Percentiles rank a stretch among this genome's conserved stretches.
phyloP scores from a whole-genome alignment of 1,140 invertebrate species.

The Drosophila persimilis region DNA sequence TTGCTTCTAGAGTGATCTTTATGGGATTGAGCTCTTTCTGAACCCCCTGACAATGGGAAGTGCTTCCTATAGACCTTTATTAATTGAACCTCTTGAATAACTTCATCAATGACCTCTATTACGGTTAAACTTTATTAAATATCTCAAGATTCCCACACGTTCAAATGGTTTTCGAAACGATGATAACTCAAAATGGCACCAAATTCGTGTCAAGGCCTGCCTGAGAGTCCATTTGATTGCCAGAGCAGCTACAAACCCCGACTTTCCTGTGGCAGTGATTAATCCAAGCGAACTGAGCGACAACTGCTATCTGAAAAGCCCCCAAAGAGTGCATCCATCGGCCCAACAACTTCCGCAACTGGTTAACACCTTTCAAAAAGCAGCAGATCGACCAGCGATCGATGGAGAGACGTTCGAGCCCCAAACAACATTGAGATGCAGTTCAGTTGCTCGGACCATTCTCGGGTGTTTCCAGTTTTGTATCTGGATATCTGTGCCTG shows the following conservation, averaged over 20 bases:
- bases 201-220: conserved; percentile 29
- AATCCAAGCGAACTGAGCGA: conserved; percentile 4
- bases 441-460: conserved; percentile 26
- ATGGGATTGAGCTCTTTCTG: too few relatives aligned
- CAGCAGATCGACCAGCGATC: background rate
- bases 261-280: conserved; percentile 37
- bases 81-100: background rate
- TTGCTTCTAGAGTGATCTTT: too few relatives aligned
- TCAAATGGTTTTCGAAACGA: background rate
- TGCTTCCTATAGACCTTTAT: too few relatives aligned
- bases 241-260: conserved; percentile 30
- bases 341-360: conserved; percentile 60
- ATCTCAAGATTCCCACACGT: conserved; percentile 17
- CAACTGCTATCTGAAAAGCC: conserved; percentile 41
- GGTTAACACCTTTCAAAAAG: conserved; percentile 63
- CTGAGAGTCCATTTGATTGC: conserved; percentile 17
- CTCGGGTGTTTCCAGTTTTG: conserved; percentile 53
- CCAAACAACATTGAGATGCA: conserved; percentile 25
- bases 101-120: too few relatives aligned
- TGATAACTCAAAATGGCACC: conserved; percentile 14
- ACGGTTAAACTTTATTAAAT: background rate
- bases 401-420: conserved; percentile 7
- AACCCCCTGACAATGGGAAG: too few relatives aligned
- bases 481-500: too few relatives aligned
- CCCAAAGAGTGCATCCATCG: conserved; percentile 33